A percentile compares a stretch with the other conserved stretches of the same genome.
Conservation (phyloP, 1,140 invertebrate genomes). For the Panulirus ornatus region DNA sequence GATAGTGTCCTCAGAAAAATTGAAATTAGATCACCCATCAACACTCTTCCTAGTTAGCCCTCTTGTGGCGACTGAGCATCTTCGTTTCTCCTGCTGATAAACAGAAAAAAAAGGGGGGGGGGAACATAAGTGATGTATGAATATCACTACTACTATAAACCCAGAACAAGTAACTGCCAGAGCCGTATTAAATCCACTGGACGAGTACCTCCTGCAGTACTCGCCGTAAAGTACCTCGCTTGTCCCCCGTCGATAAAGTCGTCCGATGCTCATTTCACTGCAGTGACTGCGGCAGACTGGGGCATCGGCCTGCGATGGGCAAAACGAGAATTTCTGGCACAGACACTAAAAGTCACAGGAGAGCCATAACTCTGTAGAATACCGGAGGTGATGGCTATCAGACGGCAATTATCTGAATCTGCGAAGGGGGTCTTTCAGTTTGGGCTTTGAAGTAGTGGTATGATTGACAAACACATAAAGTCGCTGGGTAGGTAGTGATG, state of each 20-base stretch:
- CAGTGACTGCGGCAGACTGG: background rate
- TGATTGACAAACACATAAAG: constrained; percentile 46
- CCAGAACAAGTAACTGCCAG: too few relatives aligned
- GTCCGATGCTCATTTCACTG: background rate
- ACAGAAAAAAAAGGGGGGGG: too few relatives aligned
- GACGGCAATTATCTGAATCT: constrained; percentile 22
- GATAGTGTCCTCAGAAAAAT: too few relatives aligned
- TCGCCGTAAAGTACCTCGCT: too few relatives aligned
- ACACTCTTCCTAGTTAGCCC: too few relatives aligned
- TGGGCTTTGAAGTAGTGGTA: constrained; percentile 11
- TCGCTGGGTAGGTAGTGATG: constrained; percentile 35
- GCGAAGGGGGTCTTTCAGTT: background rate
- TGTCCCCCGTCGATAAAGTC: constrained; percentile 45
- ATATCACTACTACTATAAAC: too few relatives aligned
- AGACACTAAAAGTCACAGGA: background rate
- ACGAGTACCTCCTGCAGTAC: too few relatives aligned
- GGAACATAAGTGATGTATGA: too few relatives aligned
- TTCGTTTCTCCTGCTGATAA: too few relatives aligned
- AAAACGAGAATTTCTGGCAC: background rate
- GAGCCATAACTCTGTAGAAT: constrained; percentile 28
- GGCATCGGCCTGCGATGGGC: background rate
- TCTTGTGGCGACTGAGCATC: too few relatives aligned
- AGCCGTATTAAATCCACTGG: too few relatives aligned
- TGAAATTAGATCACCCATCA: too few relatives aligned
- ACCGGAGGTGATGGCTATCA: constrained; percentile 28